Evolutionary conservation across 2,797 vertebrate species (phyloP).

Genomic region (Staurois parvus): DNA sequence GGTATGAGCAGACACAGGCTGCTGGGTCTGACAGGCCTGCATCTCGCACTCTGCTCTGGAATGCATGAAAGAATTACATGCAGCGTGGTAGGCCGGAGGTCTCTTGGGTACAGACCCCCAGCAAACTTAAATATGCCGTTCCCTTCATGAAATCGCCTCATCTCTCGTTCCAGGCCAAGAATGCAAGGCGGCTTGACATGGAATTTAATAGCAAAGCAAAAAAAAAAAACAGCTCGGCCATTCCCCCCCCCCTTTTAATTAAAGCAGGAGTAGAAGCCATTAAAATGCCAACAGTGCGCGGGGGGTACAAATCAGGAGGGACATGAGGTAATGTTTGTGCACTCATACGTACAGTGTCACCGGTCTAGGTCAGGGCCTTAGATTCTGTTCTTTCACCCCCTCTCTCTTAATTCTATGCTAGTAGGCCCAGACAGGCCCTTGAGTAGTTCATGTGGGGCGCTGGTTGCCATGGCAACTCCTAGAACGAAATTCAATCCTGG

Average conservation of each 20-base stretch:
- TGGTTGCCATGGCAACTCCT: slow-evolving; percentile 4
- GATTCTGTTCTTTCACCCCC: background rate
- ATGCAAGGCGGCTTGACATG: slow-evolving; percentile 13
- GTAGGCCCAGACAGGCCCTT: background rate
- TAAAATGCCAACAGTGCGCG: slow-evolving; percentile 29
- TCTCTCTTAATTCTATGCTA: background rate
- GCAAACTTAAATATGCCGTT: slow-evolving; percentile 49
- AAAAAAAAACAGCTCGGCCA: background rate
- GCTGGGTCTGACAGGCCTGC: slow-evolving; percentile 2
- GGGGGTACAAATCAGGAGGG: background rate
- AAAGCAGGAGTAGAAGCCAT: slow-evolving; percentile 47
- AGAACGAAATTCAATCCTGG: slow-evolving; percentile 22
- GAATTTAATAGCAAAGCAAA: slow-evolving; percentile 34
- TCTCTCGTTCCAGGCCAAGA: slow-evolving; percentile 38
- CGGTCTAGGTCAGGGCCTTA: slow-evolving; percentile 21
- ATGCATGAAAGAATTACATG: slow-evolving; percentile 35
- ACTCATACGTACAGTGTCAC: background rate
- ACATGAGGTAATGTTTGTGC: slow-evolving; percentile 18
- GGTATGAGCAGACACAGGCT: background rate
- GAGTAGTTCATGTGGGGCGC: slow-evolving; percentile 1
- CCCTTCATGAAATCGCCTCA: slow-evolving; percentile 50
- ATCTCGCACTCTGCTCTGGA: slow-evolving; percentile 24
- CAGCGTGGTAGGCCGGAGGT: background rate
- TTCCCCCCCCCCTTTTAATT: background rate
- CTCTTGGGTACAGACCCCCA: slow-evolving; percentile 49